phyloP scores from a whole-genome alignment of 2,113 vertebrate genomes.

The Alligator mississippiensis region DNA sequence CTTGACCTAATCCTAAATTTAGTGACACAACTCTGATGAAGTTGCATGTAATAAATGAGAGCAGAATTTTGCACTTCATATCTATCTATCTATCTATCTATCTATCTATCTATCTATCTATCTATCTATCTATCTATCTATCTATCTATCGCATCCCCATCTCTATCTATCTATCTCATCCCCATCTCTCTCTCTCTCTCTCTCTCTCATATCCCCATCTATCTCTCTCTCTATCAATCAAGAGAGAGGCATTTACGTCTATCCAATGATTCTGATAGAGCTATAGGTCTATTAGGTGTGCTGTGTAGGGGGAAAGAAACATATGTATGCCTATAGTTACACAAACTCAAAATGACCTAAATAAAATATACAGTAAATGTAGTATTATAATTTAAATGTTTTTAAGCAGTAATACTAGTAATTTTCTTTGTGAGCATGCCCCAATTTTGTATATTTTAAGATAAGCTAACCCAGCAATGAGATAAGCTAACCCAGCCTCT shows the following conservation, averaged over 20 bases:
- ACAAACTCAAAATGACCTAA: neutral
- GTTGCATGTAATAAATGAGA: neutral
- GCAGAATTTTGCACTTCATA: neutral
- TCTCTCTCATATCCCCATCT: no score
- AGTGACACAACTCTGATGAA: no score
- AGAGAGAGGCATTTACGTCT: neutral
- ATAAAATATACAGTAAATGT: neutral
- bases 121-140: no score
- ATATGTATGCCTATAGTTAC: neutral
- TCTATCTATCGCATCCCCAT: no score
- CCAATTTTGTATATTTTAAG: neutral
- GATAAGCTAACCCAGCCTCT: no score
- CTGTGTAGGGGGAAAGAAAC: neutral
- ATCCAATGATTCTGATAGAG: neutral
- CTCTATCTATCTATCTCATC: no score
- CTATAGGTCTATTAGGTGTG: neutral
- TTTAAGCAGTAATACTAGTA: neutral
- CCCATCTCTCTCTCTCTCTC: no score
- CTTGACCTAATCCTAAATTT: no score
- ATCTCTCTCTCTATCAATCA: no score
- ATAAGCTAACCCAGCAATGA: neutral
- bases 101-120: no score
- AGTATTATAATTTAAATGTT: neutral
- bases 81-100: neutral
- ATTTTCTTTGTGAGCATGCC: neutral